Base-by-base conservation (phyloP, 2,797 vertebrate genomes). In the Muscicapa striata region DNA sequence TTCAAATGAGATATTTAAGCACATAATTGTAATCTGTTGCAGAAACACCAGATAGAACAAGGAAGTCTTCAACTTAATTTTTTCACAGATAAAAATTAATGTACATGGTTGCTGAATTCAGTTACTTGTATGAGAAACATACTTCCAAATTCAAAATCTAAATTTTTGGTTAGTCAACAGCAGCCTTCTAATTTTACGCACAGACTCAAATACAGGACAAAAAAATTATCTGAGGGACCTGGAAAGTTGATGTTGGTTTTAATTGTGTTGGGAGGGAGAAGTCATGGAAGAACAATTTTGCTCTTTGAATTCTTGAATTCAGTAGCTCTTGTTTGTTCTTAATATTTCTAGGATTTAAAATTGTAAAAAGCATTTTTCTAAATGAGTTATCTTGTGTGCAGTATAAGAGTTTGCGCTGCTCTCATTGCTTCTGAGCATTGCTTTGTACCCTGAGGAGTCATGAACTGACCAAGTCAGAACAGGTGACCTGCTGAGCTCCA, bases 361-460 rank as follows among this genome's bases (percentile, higher is more conserved):
- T 23, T 70, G 6, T 70, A 61, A 87, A 83, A 54, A 36, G 14
- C 12, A 23, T 0, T 68, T 87, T 91, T 76, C 27, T 67, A 49
- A 52, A 48, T 4, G 5, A 59, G 10, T 2, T 14, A 32, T 48
- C 13, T 26, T 68, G 18, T 11, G 10, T 55, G 40, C 32, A 36
- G 3, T 21, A 1, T 15, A 48, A 77, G 26, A 23, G 17, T 32
- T 81, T 29, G 6, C 0, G 0, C 34, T 55, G 22, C 45, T 76
- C 7, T 61, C 6, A 1, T 13, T 58, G 38, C 46, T 54, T 80
- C 41, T 64, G 34, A 45, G 74, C 19, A 40, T 46, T 74, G n/a
- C 10, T 90, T 23, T 54, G 12, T 40, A 24, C 41, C 1, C 14
- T 11, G 32, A 72, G 22, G 24, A 68, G 30, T 14, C 1, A 0